Base-by-base conservation (phyloP, 1,140 invertebrate species). In the Lamellibrachia luymesi region DNA sequence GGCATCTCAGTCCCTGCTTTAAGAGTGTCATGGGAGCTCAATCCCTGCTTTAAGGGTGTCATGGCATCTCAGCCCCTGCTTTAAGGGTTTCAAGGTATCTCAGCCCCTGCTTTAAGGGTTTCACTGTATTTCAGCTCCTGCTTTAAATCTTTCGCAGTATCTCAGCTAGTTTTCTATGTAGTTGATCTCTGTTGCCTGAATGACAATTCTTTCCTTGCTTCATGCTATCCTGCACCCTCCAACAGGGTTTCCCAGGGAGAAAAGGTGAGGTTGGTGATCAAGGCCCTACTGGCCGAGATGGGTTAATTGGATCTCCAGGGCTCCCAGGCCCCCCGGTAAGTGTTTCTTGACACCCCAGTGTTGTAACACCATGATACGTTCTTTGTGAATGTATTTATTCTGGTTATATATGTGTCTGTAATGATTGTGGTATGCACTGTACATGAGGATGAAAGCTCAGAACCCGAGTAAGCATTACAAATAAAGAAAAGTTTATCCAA, bases 281-380 rank as follows among this genome's bases (percentile, higher is more conserved):
- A n/a, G 94, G 94, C 49, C 50, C 13, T 13, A 92, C 93, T 92
- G 94, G 94, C 89, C 4, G 8, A 10, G 90, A 94, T 91, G 94
- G 94, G 50, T n/a, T 25, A 89, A 94, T 94, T 13, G 94, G 94
- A 91, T 90, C 92, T n/a, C 94, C 93, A 50, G 94, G 94, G 22
- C 56, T 93, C 25, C 93, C 93, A 7, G 93, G 93, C 38, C 93
- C 93, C 50, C 93, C 93, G 17, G 93, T 93, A 91, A 93, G 91
- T 92, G 92, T 56, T 90, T 22, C 91, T 91, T 91, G 8, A 22
- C 64, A 80, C 64, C 64, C 64, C 64, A 80, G 1, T 17, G 64
- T 10, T 10, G 64, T 80, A 80, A 80, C 64, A 80, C 13, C 13
- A 10, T 80, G 64, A 10, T 80, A 22, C 64, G 38, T 38, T 38